Percentiles rank a stretch among this genome's conserved stretches.
Evolutionary conservation across 2,113 vertebrate genomes (phyloP).

Genomic region (Tragelaphus imberbis): DNA sequence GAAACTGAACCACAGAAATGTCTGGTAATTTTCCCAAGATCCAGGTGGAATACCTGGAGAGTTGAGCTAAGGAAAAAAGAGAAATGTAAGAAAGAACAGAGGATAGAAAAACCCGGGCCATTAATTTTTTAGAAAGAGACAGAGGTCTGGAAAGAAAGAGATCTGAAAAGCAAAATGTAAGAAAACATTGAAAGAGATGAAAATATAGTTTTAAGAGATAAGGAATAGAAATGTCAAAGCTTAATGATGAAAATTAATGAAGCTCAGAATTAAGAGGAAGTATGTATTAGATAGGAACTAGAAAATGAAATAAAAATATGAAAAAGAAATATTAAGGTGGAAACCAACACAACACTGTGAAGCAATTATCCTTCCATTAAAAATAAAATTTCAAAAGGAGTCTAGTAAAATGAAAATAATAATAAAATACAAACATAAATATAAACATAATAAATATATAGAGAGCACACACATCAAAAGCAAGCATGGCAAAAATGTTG

Average conservation of each 20-base stretch:
- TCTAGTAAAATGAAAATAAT: not conserved
- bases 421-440: not conserved
- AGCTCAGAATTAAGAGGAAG: not conserved
- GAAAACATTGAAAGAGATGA: not conserved
- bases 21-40: too few species aligned
- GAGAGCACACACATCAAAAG: not conserved
- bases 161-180: not conserved
- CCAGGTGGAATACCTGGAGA: too few species aligned
- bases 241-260: not conserved
- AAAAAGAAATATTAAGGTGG: not conserved
- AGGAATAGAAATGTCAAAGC: not conserved
- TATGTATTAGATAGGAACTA: not conserved
- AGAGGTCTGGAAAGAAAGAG: not conserved
- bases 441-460: not conserved
- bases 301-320: not conserved
- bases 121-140: not conserved
- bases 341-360: not conserved
- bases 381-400: not conserved
- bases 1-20: too few species aligned
- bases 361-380: not conserved
- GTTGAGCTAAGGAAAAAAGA: not conserved
- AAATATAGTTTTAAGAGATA: not conserved
- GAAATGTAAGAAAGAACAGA: not conserved
- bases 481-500: not conserved
- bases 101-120: not conserved